Percentiles rank a stretch among this genome's conserved stretches.
These are phyloP conservation scores for Listronotus oregonensis DNA, from an alignment of 1,140 invertebrate genomes.

Conservation along the genomic window DNA sequence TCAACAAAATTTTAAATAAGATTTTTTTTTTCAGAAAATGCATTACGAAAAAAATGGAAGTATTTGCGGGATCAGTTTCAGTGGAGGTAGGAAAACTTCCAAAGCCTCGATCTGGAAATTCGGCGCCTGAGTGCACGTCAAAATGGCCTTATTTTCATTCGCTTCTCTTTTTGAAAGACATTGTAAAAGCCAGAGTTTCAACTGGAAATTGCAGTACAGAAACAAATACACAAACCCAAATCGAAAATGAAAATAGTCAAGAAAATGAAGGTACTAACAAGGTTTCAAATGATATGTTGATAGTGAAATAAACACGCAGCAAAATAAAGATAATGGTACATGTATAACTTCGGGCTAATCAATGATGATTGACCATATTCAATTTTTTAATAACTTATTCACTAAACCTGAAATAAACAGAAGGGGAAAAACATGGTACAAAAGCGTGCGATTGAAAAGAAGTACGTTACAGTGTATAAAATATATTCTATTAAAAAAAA, in stretches of 20 bases:
- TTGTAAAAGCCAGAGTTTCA: background rate
- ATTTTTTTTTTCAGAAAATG: slow-evolving; percentile 12
- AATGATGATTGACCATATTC: too few species aligned
- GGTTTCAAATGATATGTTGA: slow-evolving; percentile 1
- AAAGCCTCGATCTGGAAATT: slow-evolving; percentile 5
- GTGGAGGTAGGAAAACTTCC: background rate
- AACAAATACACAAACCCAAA: background rate
- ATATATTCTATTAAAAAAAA: too few species aligned
- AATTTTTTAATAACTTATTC: too few species aligned
- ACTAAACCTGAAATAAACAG: too few species aligned
- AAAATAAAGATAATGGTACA: background rate
- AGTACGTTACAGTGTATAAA: too few species aligned
- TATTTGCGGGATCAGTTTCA: too few species aligned
- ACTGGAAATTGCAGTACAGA: background rate
- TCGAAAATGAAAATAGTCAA: too few species aligned
- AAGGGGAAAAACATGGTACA: too few species aligned
- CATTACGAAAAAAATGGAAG: background rate
- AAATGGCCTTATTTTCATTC: background rate
- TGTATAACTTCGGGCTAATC: too few species aligned
- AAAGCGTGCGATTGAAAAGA: too few species aligned
- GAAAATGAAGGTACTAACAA: too few species aligned
- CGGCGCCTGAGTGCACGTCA: slow-evolving; percentile 1
- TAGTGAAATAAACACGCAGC: slow-evolving; percentile 3
- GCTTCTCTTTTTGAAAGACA: too few species aligned
- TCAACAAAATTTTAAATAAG: background rate